A percentile compares a stretch with the other conserved stretches of the same genome.
These are phyloP conservation scores for Ryuthela nishihirai DNA, from an alignment of 2,888 invertebrate species.

Conservation along the genomic window DNA sequence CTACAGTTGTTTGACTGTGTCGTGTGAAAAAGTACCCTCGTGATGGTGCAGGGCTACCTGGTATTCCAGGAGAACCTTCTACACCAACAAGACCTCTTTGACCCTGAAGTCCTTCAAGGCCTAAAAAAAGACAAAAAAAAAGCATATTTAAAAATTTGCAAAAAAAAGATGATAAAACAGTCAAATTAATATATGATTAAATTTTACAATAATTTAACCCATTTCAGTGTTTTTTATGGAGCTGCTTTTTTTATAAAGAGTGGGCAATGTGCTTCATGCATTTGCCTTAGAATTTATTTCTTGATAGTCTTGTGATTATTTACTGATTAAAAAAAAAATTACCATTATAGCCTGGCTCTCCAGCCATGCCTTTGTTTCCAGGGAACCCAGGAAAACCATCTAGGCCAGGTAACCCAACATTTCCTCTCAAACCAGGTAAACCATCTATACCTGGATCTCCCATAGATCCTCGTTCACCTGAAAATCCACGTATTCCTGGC, in stretches of 20 bases:
- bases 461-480: slow-evolving; percentile 46
- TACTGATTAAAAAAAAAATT: no score
- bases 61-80: slow-evolving; percentile 38
- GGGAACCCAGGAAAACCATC: slow-evolving; percentile 36
- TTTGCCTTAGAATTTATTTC: no score
- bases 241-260: no score
- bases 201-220: no score
- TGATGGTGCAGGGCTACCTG: slow-evolving; percentile 65
- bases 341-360: slow-evolving; percentile 33
- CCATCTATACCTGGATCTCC: slow-evolving; percentile 59
- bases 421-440: slow-evolving; percentile 52
- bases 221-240: no score
- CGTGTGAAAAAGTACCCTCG: slow-evolving; percentile 76
- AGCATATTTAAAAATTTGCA: no score
- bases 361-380: slow-evolving; percentile 34
- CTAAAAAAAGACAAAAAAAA: slow-evolving; percentile 10
- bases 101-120: slow-evolving; percentile 35
- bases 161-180: no score
- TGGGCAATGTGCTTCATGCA: no score
- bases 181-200: no score
- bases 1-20: slow-evolving; percentile 80
- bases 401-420: slow-evolving; percentile 64
- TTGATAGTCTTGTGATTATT: no score
- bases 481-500: slow-evolving; percentile 37
- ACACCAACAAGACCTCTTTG: slow-evolving; percentile 53